phyloP scores from a whole-genome alignment of 2,797 vertebrate genomes.

The Protonibea diacanthus region DNA sequence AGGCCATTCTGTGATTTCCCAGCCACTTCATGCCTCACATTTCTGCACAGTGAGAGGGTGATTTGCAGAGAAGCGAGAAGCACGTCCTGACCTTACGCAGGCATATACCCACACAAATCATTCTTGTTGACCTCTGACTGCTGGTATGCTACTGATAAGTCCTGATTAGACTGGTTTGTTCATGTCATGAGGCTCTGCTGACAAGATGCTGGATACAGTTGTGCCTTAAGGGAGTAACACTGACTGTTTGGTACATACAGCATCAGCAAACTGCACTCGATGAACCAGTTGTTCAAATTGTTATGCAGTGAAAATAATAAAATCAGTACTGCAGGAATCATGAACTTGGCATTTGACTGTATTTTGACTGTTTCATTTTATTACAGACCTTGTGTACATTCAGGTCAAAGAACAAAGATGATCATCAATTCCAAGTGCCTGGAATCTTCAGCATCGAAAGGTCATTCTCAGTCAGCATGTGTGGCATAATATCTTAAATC shows the following conservation, averaged over 20 bases:
- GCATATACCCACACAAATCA: constrained; percentile 64
- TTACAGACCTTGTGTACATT: background rate
- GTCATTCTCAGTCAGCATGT: background rate
- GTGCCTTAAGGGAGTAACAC: constrained; percentile 14
- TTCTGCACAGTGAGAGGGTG: constrained; percentile 62
- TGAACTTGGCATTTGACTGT: background rate
- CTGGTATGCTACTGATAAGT: constrained; percentile 55
- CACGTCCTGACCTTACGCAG: constrained; percentile 53
- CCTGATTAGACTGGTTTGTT: constrained; percentile 53
- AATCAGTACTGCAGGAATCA: constrained; percentile 12
- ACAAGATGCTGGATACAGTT: constrained; percentile 11
- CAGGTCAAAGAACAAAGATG: background rate
- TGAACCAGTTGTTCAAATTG: background rate
- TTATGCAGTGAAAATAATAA: constrained; percentile 3
- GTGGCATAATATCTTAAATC: background rate
- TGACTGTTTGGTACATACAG: background rate
- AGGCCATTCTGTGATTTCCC: constrained; percentile 70
- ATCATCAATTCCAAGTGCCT: background rate
- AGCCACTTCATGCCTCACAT: constrained; percentile 65
- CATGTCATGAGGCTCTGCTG: constrained; percentile 15
- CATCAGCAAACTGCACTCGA: background rate
- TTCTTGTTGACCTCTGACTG: constrained; percentile 57
- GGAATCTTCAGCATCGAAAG: background rate
- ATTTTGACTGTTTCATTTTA: background rate
- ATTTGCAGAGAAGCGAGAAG: constrained; percentile 60